These are phyloP conservation scores for Laticauda laticaudata DNA, from an alignment of 2,113 vertebrate species.

Conservation along the genomic window DNA sequence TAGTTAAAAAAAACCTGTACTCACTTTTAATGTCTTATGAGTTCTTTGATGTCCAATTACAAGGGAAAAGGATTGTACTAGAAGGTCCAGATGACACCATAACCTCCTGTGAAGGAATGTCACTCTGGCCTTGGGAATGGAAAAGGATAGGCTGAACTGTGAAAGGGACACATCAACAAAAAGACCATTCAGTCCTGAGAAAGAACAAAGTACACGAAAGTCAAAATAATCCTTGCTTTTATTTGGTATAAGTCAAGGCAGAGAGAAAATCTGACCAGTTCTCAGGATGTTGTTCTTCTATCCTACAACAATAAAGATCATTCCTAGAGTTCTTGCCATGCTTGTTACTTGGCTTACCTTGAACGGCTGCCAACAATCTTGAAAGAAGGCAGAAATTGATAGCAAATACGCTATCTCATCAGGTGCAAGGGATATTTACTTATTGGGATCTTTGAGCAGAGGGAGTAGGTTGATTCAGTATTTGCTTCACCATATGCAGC, in stretches of 20 bases:
- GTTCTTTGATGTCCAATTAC: neutral
- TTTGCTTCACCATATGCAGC: conserved; percentile 19
- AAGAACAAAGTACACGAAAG: neutral
- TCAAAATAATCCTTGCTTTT: neutral
- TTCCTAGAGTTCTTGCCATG: neutral
- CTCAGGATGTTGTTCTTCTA: neutral
- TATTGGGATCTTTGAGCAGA: neutral
- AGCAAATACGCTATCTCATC: neutral
- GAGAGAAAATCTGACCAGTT: neutral
- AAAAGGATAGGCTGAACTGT: neutral
- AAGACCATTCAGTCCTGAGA: neutral
- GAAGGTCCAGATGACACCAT: neutral
- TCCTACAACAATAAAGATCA: neutral
- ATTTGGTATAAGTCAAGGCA: neutral
- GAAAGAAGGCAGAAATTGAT: neutral
- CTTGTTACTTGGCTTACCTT: neutral
- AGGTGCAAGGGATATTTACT: conserved; percentile 36
- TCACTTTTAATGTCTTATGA: neutral
- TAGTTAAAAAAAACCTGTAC: too few relatives aligned
- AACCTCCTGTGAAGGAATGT: neutral
- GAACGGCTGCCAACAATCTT: neutral
- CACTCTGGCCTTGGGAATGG: neutral
- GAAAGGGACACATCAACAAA: neutral
- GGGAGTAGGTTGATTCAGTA: neutral
- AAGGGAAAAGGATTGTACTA: neutral